These are phyloP conservation scores for Sminthurides bifidus DNA, from an alignment of 1,140 invertebrate species.

Conservation along the genomic window DNA sequence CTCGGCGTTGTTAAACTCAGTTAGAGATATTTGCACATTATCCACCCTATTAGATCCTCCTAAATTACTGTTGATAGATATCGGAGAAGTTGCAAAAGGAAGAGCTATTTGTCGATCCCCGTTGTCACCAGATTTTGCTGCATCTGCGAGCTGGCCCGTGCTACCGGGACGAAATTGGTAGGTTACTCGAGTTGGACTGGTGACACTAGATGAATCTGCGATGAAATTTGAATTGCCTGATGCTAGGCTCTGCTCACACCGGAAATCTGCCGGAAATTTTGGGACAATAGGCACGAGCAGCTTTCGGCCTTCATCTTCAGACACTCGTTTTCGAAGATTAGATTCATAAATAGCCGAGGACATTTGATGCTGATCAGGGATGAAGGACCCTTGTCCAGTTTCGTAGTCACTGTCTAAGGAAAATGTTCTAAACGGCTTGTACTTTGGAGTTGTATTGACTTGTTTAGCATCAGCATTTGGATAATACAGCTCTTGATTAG, in stretches of 20 bases:
- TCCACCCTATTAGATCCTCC: conserved; percentile 22
- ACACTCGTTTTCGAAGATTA: conserved; percentile 39
- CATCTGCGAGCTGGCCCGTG: no score
- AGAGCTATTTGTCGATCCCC: no score
- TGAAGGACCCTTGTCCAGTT: conserved; percentile 36
- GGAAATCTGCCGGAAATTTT: no score
- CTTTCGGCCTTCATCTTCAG: conserved; percentile 32
- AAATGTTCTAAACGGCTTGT: conserved; percentile 21
- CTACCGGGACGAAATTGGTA: no score
- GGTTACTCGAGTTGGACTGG: background rate
- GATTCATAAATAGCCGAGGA: conserved; percentile 40
- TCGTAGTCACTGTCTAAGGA: conserved; percentile 32
- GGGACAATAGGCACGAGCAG: no score
- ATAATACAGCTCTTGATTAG: no score
- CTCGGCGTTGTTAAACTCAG: conserved; percentile 21
- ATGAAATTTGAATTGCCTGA: background rate
- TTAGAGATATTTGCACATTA: conserved; percentile 31
- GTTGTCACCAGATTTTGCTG: no score
- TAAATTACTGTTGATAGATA: background rate
- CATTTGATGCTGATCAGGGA: conserved; percentile 36
- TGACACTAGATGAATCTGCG: background rate
- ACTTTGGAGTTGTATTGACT: conserved; percentile 1
- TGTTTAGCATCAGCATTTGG: background rate
- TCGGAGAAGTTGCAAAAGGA: no score
- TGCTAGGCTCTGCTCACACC: no score